Evolutionary conservation across 2,888 invertebrate genomes (phyloP).

Genomic region (Epirrita christyi): DNA sequence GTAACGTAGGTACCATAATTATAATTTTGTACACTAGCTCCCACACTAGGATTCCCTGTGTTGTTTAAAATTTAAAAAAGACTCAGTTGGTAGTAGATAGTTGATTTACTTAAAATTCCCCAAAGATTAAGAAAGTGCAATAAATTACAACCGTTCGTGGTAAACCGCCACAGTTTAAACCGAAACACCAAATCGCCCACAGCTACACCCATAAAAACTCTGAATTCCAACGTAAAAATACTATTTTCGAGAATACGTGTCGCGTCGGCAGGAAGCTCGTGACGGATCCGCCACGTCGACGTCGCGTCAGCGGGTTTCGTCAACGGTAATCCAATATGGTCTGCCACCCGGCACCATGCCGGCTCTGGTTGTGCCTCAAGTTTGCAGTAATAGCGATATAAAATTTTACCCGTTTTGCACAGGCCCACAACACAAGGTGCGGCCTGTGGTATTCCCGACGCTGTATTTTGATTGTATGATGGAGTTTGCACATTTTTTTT

Average conservation of each 20-base stretch:
- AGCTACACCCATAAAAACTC: slow-evolving; percentile 34
- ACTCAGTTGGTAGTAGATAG: too few species aligned
- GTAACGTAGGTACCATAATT: too few species aligned
- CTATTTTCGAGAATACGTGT: slow-evolving; percentile 36
- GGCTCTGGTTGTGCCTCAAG: slow-evolving; percentile 43
- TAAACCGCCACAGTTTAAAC: slow-evolving; percentile 14
- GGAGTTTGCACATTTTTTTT: too few species aligned
- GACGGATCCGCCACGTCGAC: slow-evolving; percentile 52
- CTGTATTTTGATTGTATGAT: too few species aligned
- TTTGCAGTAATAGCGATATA: slow-evolving; percentile 16
- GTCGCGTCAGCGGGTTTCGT: slow-evolving; percentile 67
- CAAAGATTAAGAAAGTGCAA: slow-evolving; percentile 3
- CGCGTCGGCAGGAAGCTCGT: slow-evolving; percentile 39
- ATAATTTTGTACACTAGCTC: too few species aligned
- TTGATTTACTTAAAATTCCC: not conserved
- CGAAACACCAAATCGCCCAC: slow-evolving; percentile 35
- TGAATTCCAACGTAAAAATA: slow-evolving; percentile 35
- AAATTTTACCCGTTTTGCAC: not conserved
- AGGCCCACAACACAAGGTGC: too few species aligned
- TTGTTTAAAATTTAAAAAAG: too few species aligned
- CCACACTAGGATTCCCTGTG: too few species aligned
- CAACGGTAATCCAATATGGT: slow-evolving; percentile 73
- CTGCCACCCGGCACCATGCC: slow-evolving; percentile 51
- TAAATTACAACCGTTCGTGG: not conserved
- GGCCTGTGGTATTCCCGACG: too few species aligned